These are phyloP conservation scores for Sebastes iracundus DNA, from an alignment of 2,797 vertebrate genomes.

Conservation along the genomic window DNA sequence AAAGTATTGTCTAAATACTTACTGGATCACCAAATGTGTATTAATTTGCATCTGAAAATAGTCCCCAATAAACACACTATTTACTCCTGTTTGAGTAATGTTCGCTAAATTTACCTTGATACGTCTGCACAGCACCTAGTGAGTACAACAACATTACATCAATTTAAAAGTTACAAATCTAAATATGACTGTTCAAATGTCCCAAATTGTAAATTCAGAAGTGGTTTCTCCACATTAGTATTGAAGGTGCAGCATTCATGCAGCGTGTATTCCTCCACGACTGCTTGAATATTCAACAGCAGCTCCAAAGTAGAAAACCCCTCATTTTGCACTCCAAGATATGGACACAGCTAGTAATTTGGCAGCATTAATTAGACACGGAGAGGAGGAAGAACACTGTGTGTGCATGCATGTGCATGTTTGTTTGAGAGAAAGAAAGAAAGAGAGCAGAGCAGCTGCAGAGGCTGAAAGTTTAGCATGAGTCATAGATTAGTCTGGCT, in stretches of 20 bases:
- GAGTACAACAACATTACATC: neutral
- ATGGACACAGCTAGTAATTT: conserved; percentile 64
- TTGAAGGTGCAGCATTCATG: conserved; percentile 19
- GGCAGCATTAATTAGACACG: conserved; percentile 55
- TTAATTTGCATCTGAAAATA: neutral
- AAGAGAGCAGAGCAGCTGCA: conserved; percentile 25
- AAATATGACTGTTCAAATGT: neutral
- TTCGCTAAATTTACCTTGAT: neutral
- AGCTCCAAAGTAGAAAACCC: conserved; percentile 49
- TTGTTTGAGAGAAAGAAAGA: neutral
- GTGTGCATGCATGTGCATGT: neutral
- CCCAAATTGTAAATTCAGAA: neutral
- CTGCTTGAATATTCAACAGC: conserved; percentile 55
- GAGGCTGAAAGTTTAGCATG: conserved; percentile 36
- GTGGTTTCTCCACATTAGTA: neutral
- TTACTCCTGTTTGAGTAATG: neutral
- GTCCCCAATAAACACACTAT: neutral
- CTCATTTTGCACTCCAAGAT: conserved; percentile 61
- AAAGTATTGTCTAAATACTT: neutral
- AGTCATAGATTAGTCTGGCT: conserved; percentile 48
- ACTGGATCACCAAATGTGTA: neutral
- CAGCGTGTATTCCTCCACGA: neutral
- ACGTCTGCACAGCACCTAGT: neutral
- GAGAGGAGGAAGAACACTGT: conserved; percentile 17
- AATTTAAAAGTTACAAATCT: neutral